Base-by-base conservation (phyloP, 2,888 invertebrate genomes). In the Automeris io region DNA sequence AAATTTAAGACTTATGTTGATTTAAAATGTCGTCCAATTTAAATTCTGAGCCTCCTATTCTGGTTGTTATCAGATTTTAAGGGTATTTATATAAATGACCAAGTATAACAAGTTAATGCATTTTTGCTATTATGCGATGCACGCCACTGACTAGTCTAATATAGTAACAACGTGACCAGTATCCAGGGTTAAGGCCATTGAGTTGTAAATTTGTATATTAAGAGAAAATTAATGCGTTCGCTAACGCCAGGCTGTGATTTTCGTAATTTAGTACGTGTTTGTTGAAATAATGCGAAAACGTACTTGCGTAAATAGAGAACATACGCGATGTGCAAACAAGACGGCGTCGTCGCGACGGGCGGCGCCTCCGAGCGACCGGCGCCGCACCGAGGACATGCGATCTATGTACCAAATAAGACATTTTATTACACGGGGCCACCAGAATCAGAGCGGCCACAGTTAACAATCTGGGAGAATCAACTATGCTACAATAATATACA, bases 271-370 rank as follows among this genome's bases (percentile, higher is more conserved):
- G 56, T 61, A 61, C 54, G 54, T 71, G 66, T 70, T 73, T 73
- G 67, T 67, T 63, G 63, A 62, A 70, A 73, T 71, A 71, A 70
- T 69, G 62, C 53, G 66, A 72, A 72, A 70, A 70, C 59, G 67
- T 69, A 67, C 64, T 70, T 72, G 69, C 70, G 78, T 76, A 81
- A 79, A 80, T 76, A 78, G 76, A 66, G 75, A 72, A 73, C 69
- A 72, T 70, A 70, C 65, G 71, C 65, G 71, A 63, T 63, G 70
- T 65, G 70, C 75, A 77, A 81, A 80, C 77, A 79, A 62, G 61
- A 57, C 54, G 53, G 56, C 59, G 59, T 55, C 72, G 77, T 64
- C 78, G 74, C 72, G 77, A 57, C 79, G 79, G 46, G 51, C 50
- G 54, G 54, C 61, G 59, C 55, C 61, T 57, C 47, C 59, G 55